Evolutionary conservation across 92 coral and sea anemone species (phyloP).

Genomic region (Actinernus sp.): DNA sequence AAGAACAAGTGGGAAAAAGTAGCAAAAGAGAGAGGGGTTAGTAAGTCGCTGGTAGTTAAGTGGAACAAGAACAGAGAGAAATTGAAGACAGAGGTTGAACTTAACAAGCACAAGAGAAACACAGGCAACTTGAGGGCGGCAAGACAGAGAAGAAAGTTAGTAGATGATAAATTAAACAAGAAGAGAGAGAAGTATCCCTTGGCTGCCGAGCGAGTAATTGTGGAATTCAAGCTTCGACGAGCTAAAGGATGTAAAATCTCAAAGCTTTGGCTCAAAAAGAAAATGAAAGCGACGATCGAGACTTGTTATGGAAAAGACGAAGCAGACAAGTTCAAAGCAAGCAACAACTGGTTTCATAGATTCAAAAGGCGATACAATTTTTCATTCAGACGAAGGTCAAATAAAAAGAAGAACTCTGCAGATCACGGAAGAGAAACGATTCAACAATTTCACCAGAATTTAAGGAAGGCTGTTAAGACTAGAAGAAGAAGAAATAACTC

Average conservation of each 20-base stretch:
- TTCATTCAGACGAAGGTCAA: constrained; percentile 29
- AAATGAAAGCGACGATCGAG: constrained; percentile 42
- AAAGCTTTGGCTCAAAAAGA: constrained; percentile 54
- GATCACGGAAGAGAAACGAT: constrained; percentile 56
- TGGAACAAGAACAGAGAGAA: constrained; percentile 60
- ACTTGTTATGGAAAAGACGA: constrained; percentile 40
- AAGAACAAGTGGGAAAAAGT: constrained; percentile 52
- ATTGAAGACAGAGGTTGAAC: constrained; percentile 27
- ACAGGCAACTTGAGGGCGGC: constrained; percentile 35
- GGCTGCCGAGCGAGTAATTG: constrained; percentile 52
- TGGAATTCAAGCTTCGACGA: constrained; percentile 66
- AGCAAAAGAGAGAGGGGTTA: constrained; percentile 60
- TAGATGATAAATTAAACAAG: no score
- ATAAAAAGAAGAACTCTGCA: no score
- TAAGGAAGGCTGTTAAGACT: constrained; percentile 43
- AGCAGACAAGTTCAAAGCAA: constrained; percentile 52
- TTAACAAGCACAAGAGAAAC: constrained; percentile 61
- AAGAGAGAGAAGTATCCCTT: constrained; percentile 65
- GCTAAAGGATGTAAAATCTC: no score
- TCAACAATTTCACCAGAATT: constrained; percentile 39
- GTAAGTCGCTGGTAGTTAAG: no score
- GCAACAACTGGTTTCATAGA: constrained; percentile 70
- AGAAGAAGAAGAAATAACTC: constrained; percentile 44
- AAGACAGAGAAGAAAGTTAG: constrained; percentile 61
- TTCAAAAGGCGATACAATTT: constrained; percentile 48